Evolutionary conservation across 2,797 vertebrate species (phyloP), one percentile per base, ranked within the genome.

Genomic region (Sciaenops ocellatus): DNA sequence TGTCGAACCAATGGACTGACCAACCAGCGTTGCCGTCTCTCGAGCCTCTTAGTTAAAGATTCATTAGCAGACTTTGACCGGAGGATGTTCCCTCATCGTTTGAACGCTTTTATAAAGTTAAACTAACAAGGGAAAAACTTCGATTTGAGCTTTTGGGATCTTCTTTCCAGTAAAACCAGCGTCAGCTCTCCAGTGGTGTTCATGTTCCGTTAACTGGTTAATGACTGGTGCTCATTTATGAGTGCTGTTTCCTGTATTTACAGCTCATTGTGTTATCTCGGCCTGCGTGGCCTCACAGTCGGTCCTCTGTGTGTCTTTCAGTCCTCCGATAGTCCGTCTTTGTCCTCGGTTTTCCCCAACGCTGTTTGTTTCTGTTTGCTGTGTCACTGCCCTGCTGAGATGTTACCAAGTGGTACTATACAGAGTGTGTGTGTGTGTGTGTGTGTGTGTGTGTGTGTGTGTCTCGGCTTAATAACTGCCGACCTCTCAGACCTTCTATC

Each of bases 301-400:
- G 0, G 34, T n/a, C 67, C 56, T 78, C 76, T 84, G 69, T 84
- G 73, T 52, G 10, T 61, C 34, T 59, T 12, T 59, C 59, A 52
- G 76, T 18, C 41, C 48, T 54, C 64, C 34, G 73, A 85, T 82
- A 80, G 69, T 69, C 64, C 1, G 52, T 42, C 87, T 85, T 86
- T 92, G 89, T 89, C 66, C 66, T 30, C 42, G 7, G 28, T 10
- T 38, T 20, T 50, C 59, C 62, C 68, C 18, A 26, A 56, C 62
- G 16, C 75, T 48, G 75, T 80, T 73, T 66, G 77, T 79, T 51
- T 86, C 78, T 69, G 67, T 65, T 69, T 51, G n/a, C 68, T 26
- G 61, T 62, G 84, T 77, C 82, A 1, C 75, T 54, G 84, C 86
- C 76, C 57, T 50, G 80, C 86, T 69, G 89, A 67, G 88, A 90